phyloP scores from a whole-genome alignment of 2,888 invertebrate species.

The Fragum fragum region DNA sequence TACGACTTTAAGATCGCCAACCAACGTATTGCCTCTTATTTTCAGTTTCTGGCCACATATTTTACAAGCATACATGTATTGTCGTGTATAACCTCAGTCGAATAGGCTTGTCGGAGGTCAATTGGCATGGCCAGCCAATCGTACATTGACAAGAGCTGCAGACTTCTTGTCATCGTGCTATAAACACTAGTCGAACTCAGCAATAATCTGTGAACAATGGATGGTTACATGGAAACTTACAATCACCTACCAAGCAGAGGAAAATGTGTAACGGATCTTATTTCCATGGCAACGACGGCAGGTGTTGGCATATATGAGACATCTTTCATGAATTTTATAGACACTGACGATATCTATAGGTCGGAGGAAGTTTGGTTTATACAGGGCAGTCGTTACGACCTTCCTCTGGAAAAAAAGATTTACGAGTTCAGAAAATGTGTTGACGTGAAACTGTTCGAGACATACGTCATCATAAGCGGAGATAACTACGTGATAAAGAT shows the following conservation, averaged over 20 bases:
- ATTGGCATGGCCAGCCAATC: too few relatives aligned
- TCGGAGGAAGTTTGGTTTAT: conserved; percentile 19
- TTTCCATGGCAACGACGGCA: conserved; percentile 14
- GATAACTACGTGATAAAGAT: conserved; percentile 21
- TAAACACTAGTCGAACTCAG: too few relatives aligned
- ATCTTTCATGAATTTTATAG: conserved; percentile 17
- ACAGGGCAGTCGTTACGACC: conserved; percentile 9
- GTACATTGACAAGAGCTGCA: too few relatives aligned
- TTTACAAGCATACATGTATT: too few relatives aligned
- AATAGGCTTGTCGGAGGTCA: too few relatives aligned
- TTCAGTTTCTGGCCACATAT: too few relatives aligned
- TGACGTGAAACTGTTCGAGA: conserved; percentile 5
- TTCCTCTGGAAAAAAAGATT: conserved; percentile 6
- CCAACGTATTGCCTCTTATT: too few relatives aligned
- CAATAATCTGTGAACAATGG: too few relatives aligned
- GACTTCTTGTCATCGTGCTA: too few relatives aligned
- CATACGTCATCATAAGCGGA: conserved; percentile 19
- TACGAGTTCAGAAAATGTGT: conserved; percentile 26
- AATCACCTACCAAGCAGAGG: conserved; percentile 1
- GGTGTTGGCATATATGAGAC: neutral
- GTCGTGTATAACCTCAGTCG: too few relatives aligned
- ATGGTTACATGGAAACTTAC: neutral
- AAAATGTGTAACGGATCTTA: conserved; percentile 7
- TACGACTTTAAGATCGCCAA: too few relatives aligned
- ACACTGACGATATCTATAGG: neutral